phyloP scores from a whole-genome alignment of 1,140 invertebrate species.

The Tetramorium simillimum region DNA sequence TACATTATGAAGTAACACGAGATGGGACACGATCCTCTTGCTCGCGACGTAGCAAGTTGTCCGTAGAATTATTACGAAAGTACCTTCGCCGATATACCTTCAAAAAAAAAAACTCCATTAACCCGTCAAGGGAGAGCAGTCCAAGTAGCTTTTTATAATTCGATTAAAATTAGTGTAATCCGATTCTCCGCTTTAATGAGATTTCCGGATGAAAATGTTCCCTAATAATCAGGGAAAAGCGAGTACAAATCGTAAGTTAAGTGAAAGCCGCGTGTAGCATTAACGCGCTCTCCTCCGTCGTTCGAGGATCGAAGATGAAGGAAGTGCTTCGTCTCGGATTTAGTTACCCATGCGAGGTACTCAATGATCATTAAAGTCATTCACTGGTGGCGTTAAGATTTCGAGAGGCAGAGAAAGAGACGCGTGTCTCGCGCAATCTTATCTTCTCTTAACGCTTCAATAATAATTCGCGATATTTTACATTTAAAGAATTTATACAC shows the following conservation, averaged over 20 bases:
- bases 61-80: constrained; percentile 22
- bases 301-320: neutral
- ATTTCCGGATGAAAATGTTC: neutral
- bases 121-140: neutral
- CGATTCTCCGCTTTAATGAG: neutral
- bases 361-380: constrained; percentile 39
- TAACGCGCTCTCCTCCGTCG: neutral
- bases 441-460: constrained; percentile 5
- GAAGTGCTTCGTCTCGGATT: constrained; percentile 19
- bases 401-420: neutral
- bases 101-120: neutral
- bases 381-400: neutral
- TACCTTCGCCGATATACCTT: neutral
- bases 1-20: constrained; percentile 30
- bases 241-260: neutral
- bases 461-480: constrained; percentile 31
- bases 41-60: neutral
- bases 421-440: neutral
- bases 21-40: neutral
- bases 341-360: neutral
- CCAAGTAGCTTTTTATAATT: constrained; percentile 12
- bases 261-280: constrained; percentile 11
- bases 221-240: neutral
- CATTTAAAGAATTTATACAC: neutral
- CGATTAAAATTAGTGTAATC: constrained; percentile 14